phyloP scores from a whole-genome alignment of 2,797 vertebrate species.

The Urosaurus nigricauda region DNA sequence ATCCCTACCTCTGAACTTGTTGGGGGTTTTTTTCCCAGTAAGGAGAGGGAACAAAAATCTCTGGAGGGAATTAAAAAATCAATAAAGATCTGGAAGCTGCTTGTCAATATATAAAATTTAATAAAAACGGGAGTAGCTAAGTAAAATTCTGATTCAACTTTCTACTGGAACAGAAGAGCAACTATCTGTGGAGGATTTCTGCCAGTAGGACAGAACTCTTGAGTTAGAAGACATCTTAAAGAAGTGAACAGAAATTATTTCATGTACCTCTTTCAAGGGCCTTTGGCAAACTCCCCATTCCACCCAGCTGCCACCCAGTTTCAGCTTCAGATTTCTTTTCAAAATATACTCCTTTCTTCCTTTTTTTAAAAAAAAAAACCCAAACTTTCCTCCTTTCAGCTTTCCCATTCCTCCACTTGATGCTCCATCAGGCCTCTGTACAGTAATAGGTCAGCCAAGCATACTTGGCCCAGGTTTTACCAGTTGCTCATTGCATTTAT shows the following conservation, averaged over 20 bases:
- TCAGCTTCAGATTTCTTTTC: too few species aligned
- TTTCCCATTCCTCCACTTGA: not conserved
- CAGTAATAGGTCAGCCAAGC: not conserved
- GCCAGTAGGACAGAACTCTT: too few species aligned
- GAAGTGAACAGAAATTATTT: not conserved
- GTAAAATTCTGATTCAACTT: not conserved
- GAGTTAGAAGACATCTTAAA: not conserved
- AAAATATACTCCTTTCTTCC: too few species aligned
- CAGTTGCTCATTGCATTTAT: not conserved
- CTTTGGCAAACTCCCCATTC: not conserved
- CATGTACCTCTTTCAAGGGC: not conserved
- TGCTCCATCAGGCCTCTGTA: not conserved
- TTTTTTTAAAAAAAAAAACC: too few species aligned
- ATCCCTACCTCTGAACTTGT: not conserved
- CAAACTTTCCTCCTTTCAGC: too few species aligned
- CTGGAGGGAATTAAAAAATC: not conserved
- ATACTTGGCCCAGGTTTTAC: not conserved
- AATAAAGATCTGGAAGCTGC: not conserved
- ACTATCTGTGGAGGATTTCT: not conserved
- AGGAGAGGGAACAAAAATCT: not conserved
- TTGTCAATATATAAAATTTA: not conserved
- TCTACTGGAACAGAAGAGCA: not conserved
- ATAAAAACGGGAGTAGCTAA: not conserved
- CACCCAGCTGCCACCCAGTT: too few species aligned
- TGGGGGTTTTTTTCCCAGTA: not conserved